Evolutionary conservation across 2,113 vertebrate species (phyloP).

Genomic region (Tyrannus savana): DNA sequence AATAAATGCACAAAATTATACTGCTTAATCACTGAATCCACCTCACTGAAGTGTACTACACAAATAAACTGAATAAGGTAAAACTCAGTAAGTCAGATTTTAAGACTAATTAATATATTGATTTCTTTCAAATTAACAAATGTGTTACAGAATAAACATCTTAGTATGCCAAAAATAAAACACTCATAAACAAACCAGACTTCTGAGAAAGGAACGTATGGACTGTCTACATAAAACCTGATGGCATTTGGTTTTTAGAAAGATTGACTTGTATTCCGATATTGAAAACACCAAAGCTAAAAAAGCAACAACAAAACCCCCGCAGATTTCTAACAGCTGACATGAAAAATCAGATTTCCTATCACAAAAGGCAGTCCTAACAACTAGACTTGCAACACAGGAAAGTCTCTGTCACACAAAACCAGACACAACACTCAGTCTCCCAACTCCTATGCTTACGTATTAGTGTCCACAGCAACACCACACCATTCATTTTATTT

Average conservation of each 20-base stretch:
- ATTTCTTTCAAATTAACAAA: background rate
- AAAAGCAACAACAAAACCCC: background rate
- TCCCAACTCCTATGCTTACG: background rate
- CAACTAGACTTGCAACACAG: background rate
- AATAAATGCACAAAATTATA: background rate
- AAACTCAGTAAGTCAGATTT: background rate
- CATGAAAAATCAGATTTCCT: background rate
- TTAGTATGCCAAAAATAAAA: background rate
- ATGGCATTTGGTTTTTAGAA: background rate
- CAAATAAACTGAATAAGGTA: background rate
- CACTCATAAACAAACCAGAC: background rate
- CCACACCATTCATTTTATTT: background rate
- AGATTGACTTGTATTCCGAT: background rate
- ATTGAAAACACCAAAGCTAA: background rate
- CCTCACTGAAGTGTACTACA: background rate
- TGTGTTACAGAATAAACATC: background rate
- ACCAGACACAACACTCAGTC: background rate
- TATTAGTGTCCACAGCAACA: constrained; percentile 28
- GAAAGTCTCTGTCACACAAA: background rate
- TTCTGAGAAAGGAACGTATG: background rate
- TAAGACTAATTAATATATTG: background rate
- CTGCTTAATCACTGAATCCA: background rate
- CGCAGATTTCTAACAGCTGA: background rate
- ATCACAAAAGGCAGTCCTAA: background rate
- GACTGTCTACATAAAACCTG: background rate